Evolutionary conservation across 2,113 vertebrate species (phyloP).

Genomic region (Dasyornis broadbenti): DNA sequence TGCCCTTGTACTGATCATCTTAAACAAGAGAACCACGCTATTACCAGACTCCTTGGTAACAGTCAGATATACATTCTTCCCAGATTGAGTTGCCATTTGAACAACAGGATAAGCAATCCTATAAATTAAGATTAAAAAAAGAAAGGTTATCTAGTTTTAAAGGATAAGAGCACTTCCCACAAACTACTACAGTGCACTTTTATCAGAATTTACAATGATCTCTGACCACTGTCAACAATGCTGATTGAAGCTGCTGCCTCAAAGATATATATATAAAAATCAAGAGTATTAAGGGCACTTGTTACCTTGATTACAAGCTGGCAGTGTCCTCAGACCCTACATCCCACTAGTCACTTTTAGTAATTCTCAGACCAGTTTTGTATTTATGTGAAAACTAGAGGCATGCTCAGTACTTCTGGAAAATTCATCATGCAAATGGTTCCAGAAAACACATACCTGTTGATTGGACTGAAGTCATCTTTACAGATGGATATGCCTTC

Average conservation of each 20-base stretch:
- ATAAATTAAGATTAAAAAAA: background rate
- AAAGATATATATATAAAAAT: background rate
- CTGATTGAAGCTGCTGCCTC: background rate
- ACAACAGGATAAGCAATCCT: conserved; percentile 95
- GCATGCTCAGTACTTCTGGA: background rate
- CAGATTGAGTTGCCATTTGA: conserved; percentile 97
- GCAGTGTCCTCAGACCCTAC: background rate
- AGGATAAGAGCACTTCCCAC: background rate
- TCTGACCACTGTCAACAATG: background rate
- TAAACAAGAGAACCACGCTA: conserved; percentile 90
- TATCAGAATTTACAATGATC: background rate
- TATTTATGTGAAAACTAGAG: background rate
- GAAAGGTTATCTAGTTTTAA: background rate
- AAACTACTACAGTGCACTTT: background rate
- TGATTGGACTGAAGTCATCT: conserved; percentile 89
- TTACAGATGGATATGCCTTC: conserved; percentile 93
- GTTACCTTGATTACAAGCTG: background rate
- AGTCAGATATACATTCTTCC: conserved; percentile 94
- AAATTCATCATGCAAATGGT: background rate
- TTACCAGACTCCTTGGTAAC: conserved; percentile 92
- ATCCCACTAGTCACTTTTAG: background rate
- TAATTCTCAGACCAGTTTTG: background rate
- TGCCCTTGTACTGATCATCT: conserved; percentile 94
- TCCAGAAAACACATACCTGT: conserved; percentile 76
- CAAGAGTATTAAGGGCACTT: background rate